These are phyloP conservation scores for Rhynchonycteris naso DNA, from an alignment of 2,797 vertebrate species.

Conservation along the genomic window DNA sequence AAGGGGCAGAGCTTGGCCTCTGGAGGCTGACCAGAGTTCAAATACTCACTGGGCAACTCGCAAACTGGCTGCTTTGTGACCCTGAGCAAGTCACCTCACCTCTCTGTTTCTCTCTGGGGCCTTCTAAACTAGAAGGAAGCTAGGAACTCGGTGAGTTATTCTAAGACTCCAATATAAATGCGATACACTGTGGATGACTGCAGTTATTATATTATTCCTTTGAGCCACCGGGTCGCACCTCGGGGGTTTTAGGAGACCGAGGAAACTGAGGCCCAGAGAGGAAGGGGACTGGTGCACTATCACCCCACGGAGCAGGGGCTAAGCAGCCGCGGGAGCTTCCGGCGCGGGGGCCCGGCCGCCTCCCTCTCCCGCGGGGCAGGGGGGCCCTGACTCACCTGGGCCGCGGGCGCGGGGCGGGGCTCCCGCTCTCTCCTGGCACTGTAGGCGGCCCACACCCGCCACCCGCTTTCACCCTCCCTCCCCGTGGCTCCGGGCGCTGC, in stretches of 20 bases:
- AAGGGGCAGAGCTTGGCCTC: not conserved
- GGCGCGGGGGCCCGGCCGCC: not conserved
- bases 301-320: not conserved
- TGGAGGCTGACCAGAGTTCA: not conserved
- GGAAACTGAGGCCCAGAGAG: not conserved
- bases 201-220: rapidly evolving
- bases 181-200: not conserved
- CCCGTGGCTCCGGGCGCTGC: not conserved
- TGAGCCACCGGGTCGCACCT: not conserved
- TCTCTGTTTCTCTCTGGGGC: not conserved
- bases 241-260: rapidly evolving
- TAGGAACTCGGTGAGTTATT: too few relatives aligned
- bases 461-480: not conserved
- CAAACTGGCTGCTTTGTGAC: not conserved
- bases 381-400: slow-evolving; percentile 5
- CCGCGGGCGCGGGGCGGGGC: not conserved
- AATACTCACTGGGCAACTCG: not conserved
- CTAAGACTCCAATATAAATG: not conserved
- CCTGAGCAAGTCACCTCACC: not conserved
- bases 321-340: not conserved
- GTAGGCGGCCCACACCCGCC: not conserved
- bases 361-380: not conserved
- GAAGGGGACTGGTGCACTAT: not conserved
- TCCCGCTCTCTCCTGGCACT: not conserved
- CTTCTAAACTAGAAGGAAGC: not conserved